phyloP scores from a whole-genome alignment of 2,888 invertebrate genomes.

The Monochamus alternatus region DNA sequence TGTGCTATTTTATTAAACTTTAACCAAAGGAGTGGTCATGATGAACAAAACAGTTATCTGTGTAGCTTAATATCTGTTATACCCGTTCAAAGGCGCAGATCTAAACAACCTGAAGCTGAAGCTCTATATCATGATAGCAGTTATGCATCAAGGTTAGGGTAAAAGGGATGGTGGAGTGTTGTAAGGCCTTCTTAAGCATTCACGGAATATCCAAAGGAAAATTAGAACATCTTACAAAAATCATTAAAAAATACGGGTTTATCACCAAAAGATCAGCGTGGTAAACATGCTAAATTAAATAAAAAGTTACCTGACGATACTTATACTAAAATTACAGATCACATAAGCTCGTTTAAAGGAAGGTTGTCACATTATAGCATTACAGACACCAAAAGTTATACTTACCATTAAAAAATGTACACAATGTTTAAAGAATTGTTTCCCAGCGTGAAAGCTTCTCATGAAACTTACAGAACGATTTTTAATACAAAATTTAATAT shows the following conservation, averaged over 20 bases:
- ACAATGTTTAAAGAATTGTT: neutral
- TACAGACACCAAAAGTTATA: constrained; percentile 16
- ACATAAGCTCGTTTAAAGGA: constrained; percentile 18
- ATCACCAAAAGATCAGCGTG: constrained; percentile 20
- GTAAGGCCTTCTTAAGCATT: constrained; percentile 14
- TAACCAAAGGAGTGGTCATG: neutral
- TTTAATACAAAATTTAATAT: constrained; percentile 14
- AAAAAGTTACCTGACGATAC: constrained; percentile 9
- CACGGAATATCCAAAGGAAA: constrained; percentile 27
- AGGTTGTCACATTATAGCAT: constrained; percentile 27
- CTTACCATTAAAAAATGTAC: neutral
- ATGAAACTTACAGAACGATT: constrained; percentile 7
- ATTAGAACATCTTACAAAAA: constrained; percentile 27
- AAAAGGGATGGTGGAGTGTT: neutral
- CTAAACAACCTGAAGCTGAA: constrained; percentile 7
- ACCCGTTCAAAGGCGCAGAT: neutral
- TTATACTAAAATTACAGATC: constrained; percentile 1
- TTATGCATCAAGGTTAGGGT: neutral
- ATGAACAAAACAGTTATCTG: constrained; percentile 11
- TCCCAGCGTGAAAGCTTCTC: neutral
- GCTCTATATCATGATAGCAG: constrained; percentile 8
- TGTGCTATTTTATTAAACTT: neutral
- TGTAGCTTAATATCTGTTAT: constrained; percentile 9
- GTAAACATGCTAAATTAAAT: constrained; percentile 13
- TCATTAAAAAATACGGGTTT: constrained; percentile 17